Conservation (phyloP, 2,888 invertebrate genomes). For the Cataglyphis cursor region DNA sequence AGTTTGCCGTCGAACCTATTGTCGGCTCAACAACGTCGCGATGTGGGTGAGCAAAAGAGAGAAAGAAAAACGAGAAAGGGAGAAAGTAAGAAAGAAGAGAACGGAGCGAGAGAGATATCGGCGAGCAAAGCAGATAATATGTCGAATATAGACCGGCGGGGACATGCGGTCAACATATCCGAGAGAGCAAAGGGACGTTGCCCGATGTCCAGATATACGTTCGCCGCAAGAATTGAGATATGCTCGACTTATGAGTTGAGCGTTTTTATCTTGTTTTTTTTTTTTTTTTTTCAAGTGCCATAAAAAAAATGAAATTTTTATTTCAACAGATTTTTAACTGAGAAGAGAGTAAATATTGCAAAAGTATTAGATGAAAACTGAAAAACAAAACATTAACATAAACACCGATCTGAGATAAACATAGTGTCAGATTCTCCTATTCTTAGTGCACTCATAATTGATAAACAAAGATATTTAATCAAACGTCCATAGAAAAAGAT, state of each 20-base stretch:
- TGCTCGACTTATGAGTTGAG: neutral
- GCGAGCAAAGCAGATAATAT: conserved; percentile 64
- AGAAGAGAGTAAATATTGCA: neutral
- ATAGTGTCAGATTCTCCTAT: neutral
- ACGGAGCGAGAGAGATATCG: conserved; percentile 12
- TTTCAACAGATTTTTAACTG: neutral
- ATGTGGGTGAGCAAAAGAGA: neutral
- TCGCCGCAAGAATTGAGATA: neutral
- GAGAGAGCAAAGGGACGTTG: conserved; percentile 51
- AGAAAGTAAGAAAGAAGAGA: conserved; percentile 21
- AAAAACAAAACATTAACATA: neutral
- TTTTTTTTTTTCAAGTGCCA: neutral
- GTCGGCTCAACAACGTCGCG: conserved; percentile 45
- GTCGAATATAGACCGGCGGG: conserved; percentile 62
- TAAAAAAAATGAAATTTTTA: neutral
- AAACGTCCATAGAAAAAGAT: neutral
- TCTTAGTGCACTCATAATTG: neutral
- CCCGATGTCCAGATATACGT: conserved; percentile 54
- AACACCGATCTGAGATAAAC: neutral
- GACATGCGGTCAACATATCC: conserved; percentile 39
- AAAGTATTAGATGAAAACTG: neutral
- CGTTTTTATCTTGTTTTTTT: neutral
- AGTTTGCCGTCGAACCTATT: conserved; percentile 66
- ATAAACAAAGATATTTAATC: neutral
- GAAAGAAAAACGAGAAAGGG: conserved; percentile 28